Evolutionary conservation across 2,113 vertebrate species (phyloP).

Genomic region (Chamaetylas fuelleborni): DNA sequence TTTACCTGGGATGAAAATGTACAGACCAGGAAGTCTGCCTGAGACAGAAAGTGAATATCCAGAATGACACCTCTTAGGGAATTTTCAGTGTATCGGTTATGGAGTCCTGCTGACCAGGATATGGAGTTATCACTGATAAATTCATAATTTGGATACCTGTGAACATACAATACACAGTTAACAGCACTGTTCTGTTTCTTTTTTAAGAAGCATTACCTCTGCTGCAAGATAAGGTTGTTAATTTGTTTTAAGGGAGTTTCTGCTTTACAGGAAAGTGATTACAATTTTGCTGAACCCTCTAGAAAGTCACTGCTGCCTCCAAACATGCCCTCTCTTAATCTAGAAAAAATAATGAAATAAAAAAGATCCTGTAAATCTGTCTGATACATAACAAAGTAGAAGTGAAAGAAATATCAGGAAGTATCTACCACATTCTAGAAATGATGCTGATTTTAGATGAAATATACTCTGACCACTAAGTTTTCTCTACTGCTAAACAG

Average conservation of each 20-base stretch:
- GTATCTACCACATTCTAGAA: background rate
- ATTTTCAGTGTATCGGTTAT: slow-evolving; percentile 97
- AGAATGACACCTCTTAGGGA: slow-evolving; percentile 95
- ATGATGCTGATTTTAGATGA: background rate
- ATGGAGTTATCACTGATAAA: slow-evolving; percentile 99
- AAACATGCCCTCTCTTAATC: background rate
- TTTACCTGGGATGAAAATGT: slow-evolving; percentile 97
- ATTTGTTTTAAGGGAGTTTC: background rate
- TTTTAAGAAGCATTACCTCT: background rate
- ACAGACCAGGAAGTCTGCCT: slow-evolving; percentile 96
- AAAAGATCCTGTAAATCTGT: background rate
- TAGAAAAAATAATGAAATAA: background rate
- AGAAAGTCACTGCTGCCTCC: background rate
- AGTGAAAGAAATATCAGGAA: background rate
- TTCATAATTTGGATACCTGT: slow-evolving; percentile 92
- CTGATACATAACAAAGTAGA: background rate
- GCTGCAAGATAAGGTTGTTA: background rate
- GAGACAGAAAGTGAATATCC: slow-evolving; percentile 97
- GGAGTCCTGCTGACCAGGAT: slow-evolving; percentile 97
- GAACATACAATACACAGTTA: slow-evolving; percentile 27
- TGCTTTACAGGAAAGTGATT: background rate
- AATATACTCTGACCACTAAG: background rate
- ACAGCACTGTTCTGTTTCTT: background rate
- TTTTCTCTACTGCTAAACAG: background rate
- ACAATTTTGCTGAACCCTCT: background rate